These are phyloP conservation scores for Henicopernis longicauda DNA, from an alignment of 2,113 vertebrate species.

Conservation along the genomic window DNA sequence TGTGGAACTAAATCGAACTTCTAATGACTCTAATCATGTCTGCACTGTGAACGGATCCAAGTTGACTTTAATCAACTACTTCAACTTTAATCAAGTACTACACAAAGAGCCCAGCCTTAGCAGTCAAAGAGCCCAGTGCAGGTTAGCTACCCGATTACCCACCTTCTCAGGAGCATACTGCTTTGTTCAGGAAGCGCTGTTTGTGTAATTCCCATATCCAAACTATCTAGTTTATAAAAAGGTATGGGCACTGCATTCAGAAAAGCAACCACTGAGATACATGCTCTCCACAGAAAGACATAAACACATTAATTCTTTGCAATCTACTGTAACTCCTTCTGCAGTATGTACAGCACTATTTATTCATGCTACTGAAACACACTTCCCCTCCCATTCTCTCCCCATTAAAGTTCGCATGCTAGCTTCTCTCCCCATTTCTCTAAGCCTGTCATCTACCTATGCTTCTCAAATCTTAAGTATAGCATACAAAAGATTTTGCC, in stretches of 20 bases:
- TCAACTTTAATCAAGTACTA: background rate
- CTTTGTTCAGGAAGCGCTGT: background rate
- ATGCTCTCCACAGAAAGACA: background rate
- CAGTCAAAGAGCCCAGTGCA: background rate
- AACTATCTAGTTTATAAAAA: background rate
- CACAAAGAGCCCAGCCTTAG: background rate
- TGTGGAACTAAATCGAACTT: background rate
- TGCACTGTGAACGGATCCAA: background rate
- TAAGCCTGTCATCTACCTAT: background rate
- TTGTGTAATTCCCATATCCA: background rate
- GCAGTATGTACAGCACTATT: background rate
- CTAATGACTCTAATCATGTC: background rate
- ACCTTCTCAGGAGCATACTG: background rate
- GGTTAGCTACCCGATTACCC: background rate
- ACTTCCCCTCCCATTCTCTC: background rate
- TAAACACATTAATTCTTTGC: background rate
- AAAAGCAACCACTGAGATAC: background rate
- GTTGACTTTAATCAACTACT: background rate
- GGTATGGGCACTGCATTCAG: background rate
- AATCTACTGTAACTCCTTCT: background rate
- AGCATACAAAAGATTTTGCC: background rate
- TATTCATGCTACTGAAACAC: background rate
- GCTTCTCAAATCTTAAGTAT: background rate
- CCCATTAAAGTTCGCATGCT: background rate
- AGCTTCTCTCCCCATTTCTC: background rate